Percentiles rank a stretch among this genome's conserved stretches.
Evolutionary conservation across 2,113 vertebrate genomes (phyloP).

Genomic region (Progne subis): DNA sequence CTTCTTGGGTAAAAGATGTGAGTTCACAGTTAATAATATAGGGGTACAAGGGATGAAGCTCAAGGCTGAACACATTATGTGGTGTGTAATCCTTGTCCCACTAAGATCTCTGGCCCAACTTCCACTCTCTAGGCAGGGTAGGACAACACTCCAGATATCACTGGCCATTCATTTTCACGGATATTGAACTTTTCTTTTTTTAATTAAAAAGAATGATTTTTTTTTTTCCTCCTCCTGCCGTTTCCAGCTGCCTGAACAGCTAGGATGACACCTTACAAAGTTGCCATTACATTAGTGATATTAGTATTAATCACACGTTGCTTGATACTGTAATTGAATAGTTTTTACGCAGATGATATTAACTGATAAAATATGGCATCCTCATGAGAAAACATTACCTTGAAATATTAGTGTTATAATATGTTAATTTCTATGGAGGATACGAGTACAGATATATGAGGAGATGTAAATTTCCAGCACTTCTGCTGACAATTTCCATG

Average conservation of each 20-base stretch:
- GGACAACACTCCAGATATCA: neutral
- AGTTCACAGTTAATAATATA: neutral
- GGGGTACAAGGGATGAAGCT: neutral
- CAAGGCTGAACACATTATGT: neutral
- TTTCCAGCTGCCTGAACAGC: neutral
- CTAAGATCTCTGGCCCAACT: neutral
- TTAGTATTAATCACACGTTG: conserved; percentile 77
- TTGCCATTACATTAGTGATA: conserved; percentile 37
- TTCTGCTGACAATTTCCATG: conserved; percentile 80
- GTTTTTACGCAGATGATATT: conserved; percentile 79
- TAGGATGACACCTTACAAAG: conserved; percentile 44
- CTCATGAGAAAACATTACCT: conserved; percentile 83
- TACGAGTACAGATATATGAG: conserved; percentile 75
- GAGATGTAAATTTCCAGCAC: conserved; percentile 81
- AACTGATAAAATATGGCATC: conserved; percentile 82
- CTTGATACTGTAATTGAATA: conserved; percentile 81
- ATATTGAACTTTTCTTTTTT: neutral
- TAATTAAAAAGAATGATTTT: conserved; percentile 35
- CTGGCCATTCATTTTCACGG: neutral
- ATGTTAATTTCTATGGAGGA: conserved; percentile 83
- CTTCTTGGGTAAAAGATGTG: neutral
- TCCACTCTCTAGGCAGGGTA: neutral
- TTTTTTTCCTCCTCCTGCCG: neutral
- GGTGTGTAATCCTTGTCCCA: neutral
- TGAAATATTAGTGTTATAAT: conserved; percentile 85